Conservation (phyloP, 2,113 vertebrate species). For the Oncorhynchus keta region DNA sequence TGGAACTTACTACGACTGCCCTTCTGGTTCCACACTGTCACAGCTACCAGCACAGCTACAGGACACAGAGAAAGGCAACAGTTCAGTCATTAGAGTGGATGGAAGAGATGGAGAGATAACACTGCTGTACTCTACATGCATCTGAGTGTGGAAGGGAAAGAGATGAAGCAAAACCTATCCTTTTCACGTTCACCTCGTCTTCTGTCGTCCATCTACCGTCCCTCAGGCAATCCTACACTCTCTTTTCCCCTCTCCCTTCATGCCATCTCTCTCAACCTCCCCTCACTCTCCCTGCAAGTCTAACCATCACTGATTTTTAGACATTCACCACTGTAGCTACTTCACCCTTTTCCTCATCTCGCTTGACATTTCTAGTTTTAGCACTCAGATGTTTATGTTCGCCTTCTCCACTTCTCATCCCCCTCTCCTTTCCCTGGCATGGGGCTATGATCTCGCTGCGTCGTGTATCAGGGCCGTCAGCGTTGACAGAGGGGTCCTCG, state of each 20-base stretch:
- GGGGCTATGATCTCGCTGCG: constrained; percentile 19
- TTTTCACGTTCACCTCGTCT: neutral
- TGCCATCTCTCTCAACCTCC: neutral
- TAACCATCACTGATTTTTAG: neutral
- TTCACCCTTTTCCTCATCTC: neutral
- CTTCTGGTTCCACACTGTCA: constrained; percentile 87
- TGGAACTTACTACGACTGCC: constrained; percentile 83
- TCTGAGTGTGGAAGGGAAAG: no score
- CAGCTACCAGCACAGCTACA: constrained; percentile 82
- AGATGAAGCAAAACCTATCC: no score
- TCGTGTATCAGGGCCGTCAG: constrained; percentile 12
- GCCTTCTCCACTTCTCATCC: neutral
- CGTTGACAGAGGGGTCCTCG: constrained; percentile 12
- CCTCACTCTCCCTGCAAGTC: no score
- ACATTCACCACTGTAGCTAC: neutral
- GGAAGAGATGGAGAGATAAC: no score
- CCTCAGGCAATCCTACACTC: neutral
- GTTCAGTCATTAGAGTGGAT: no score
- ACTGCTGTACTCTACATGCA: no score
- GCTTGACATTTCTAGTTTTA: neutral
- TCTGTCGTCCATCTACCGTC: neutral
- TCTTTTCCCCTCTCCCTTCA: neutral
- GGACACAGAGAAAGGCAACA: neutral
- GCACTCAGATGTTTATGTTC: neutral
- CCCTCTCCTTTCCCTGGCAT: neutral